A percentile compares a stretch with the other conserved stretches of the same genome.
Evolutionary conservation across 2,888 invertebrate genomes (phyloP).

Genomic region (Machimus rusticus): DNA sequence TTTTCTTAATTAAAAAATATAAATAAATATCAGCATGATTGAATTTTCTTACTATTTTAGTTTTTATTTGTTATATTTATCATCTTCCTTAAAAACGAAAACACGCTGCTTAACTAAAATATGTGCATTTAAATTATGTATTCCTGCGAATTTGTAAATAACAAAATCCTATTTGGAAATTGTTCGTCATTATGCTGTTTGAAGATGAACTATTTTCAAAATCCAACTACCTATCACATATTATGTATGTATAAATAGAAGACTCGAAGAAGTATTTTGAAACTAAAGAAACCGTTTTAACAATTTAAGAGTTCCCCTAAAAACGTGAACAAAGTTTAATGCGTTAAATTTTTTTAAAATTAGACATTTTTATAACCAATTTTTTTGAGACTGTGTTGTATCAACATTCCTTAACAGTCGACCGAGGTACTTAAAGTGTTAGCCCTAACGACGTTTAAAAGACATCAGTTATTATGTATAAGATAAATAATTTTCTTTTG

Average conservation of each 20-base stretch:
- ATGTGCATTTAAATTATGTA: neutral
- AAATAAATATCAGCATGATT: too few species aligned
- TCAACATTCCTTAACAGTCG: conserved; percentile 37
- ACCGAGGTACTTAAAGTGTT: conserved; percentile 23
- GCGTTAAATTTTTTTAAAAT: neutral
- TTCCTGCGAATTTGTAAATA: neutral
- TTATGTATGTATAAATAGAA: neutral
- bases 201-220: neutral
- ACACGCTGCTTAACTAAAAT: neutral
- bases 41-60: neutral
- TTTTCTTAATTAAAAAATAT: neutral
- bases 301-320: neutral
- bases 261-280: neutral
- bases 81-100: neutral
- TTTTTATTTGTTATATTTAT: neutral
- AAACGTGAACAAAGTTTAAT: neutral
- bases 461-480: neutral
- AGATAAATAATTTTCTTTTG: neutral
- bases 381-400: conserved; percentile 32
- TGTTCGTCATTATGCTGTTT: neutral
- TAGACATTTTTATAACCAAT: conserved; percentile 5
- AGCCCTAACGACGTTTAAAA: conserved; percentile 11
- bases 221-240: neutral
- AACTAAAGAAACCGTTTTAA: neutral
- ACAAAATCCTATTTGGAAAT: neutral